phyloP scores from a whole-genome alignment of 1,140 invertebrate species.

The Bombus cullumanus region DNA sequence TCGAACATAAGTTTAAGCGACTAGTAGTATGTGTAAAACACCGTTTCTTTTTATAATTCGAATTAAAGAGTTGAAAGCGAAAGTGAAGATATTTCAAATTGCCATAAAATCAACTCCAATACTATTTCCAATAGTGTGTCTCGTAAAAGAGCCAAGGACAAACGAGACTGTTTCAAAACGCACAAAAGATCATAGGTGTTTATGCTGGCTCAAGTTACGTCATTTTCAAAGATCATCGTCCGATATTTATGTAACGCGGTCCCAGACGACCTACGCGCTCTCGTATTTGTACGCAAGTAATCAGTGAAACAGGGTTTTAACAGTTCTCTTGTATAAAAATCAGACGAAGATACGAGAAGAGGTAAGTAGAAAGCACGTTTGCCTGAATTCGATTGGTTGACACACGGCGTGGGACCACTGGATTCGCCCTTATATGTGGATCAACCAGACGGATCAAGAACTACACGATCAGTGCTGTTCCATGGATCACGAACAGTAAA shows the following conservation, averaged over 20 bases:
- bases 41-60: neutral
- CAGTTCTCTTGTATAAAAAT: neutral
- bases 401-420: conserved; percentile 52
- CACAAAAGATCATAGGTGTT: conserved; percentile 17
- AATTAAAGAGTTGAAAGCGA: conserved; percentile 17
- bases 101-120: neutral
- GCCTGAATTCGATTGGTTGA: conserved; percentile 61
- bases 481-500: no score
- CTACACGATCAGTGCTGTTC: neutral
- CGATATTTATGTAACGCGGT: conserved; percentile 43
- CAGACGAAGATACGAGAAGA: conserved; percentile 13
- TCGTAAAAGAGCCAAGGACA: conserved; percentile 5
- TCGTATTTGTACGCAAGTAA: neutral
- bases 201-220: neutral
- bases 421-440: conserved; percentile 65
- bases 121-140: neutral
- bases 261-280: neutral
- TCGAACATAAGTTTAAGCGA: neutral
- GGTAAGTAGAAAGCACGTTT: conserved; percentile 58
- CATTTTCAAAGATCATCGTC: conserved; percentile 35
- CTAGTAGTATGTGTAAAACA: neutral
- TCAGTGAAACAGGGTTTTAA: conserved; percentile 33
- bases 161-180: conserved; percentile 6
- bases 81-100: neutral
- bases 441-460: conserved; percentile 16